Base-by-base conservation (phyloP, 2,888 invertebrate species). In the Bombylius discolor region DNA sequence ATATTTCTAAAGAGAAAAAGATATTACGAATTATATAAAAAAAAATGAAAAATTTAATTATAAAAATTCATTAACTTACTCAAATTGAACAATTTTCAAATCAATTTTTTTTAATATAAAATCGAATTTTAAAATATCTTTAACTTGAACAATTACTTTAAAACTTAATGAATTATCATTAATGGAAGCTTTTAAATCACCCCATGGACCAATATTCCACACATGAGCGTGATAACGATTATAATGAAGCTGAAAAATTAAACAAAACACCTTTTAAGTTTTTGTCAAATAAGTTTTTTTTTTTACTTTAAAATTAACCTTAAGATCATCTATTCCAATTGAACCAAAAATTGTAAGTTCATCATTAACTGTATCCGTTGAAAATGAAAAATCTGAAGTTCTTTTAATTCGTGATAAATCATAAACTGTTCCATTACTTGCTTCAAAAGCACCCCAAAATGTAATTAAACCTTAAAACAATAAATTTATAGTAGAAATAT, bases 381-480 rank as follows among this genome's bases (percentile, higher is more conserved):
- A 11, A 9, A 56, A 12, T 5, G 56, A 56, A 31, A 52, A 56
- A 13, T 51, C 44, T 34, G 49, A 34, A 12, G 52, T 52, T 13
- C 51, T 48, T n/a, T 32, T 49, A 6, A 56, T 23, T 12, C 13
- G 32, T n/a, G 56, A 56, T 6, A 56, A 31, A 49, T 56, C 48
- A 14, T 44, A 32, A 39, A 56, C 31, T 6, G 33, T 51, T n/a
- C 56, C 56, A 13, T 49, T 48, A 32, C 32, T 42, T 42, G 56
- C 49, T 33, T 52, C 52, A 52, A 56, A 56, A 12, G 31, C 23
- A 33, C 56, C 56, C 56, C 56, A 56, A 52, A 56, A 51, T 52
- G 56, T 52, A 23, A 56, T 6, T 8, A 36, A 11, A 14, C 55
- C 55, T 55, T 23, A 2, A 23, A 23, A 23, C 1, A 23, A 23